Percentiles rank a stretch among this genome's conserved stretches.
phyloP scores from a whole-genome alignment of 2,888 invertebrate genomes.

The Drosophila maculinotata region DNA sequence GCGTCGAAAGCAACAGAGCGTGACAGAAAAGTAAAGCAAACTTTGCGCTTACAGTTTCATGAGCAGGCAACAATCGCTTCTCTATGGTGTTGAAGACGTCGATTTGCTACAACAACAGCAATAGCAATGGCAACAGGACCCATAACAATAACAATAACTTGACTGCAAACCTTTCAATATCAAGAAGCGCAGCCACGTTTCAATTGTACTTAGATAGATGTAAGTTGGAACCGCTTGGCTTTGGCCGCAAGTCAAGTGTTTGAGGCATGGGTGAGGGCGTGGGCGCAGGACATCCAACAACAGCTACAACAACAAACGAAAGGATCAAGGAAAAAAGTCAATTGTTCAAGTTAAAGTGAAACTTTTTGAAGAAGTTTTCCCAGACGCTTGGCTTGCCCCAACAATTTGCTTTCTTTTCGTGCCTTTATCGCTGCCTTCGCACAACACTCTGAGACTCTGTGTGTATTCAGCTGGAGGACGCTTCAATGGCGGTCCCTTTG shows the following conservation, averaged over 20 bases:
- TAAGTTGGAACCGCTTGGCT: constrained; percentile 64
- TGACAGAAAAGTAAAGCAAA: constrained; percentile 78
- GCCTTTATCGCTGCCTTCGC: constrained; percentile 61
- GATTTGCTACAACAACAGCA: constrained; percentile 62
- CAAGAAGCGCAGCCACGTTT: constrained; percentile 72
- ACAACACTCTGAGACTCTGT: constrained; percentile 21
- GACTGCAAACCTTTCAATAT: constrained; percentile 79
- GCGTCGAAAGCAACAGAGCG: constrained; percentile 67
- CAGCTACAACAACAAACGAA: constrained; percentile 28
- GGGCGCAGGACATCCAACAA: constrained; percentile 35
- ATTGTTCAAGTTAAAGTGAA: constrained; percentile 80
- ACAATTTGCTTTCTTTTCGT: constrained; percentile 66
- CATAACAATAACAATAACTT: constrained; percentile 82
- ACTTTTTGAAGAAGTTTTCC: constrained; percentile 75
- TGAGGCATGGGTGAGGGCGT: constrained; percentile 17
- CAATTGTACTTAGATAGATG: constrained; percentile 68
- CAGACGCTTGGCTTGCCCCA: constrained; percentile 67
- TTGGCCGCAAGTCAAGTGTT: constrained; percentile 72
- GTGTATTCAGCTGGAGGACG: constrained; percentile 52
- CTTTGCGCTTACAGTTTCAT: constrained; percentile 77
- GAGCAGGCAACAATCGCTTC: constrained; percentile 63
- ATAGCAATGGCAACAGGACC: constrained; percentile 49
- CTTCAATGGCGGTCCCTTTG: constrained; percentile 31
- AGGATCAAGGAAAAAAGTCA: constrained; percentile 66
- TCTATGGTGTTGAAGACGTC: constrained; percentile 56